Base-by-base conservation (phyloP, 2,888 invertebrate species). In the Zootermopsis nevadensis region DNA sequence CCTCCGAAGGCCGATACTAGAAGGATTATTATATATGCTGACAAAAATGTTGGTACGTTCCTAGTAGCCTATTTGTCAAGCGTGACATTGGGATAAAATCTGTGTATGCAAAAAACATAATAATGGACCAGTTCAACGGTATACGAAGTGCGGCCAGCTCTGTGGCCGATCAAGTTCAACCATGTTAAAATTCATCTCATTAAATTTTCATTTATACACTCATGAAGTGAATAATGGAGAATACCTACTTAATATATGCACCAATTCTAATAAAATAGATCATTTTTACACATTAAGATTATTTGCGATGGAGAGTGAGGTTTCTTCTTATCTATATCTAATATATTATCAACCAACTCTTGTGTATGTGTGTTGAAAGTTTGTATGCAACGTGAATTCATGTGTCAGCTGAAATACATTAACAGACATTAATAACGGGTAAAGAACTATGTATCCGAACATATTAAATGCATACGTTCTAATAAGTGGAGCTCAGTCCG, bases 341-440 rank as follows among this genome's bases (percentile, higher is more conserved):
- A 33, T 69, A 67, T 31, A 69, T 33, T 69, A 31, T 69, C 69
- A 74, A 74, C 38, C 74, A 38, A 74, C 38, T 74, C 74, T 38
- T 74, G 74, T 74, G 74, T 38, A 74, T 38, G 42, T 74, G 35
- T 74, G 35, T 38, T 30, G 31, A 69, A 69, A 69, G 69, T 69
- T 69, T 38, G 42, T 42, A 38, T 38, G 35, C 38, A 74, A 38
- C 38, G 74, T 74, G 74, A 38, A 33, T 74, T 30, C 74, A 66
- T 67, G 80, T 67, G 80, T 83, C 76, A 74, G 60, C 80, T 77
- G 48, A 81, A 77, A 83, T 77, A 79, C 79, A 79, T 84, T 83
- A 85, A 84, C 84, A 84, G 82, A 85, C 85, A 85, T 84, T 83
- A 85, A 84, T 83, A 85, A 84, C 79, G 77, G 72, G 77, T 82